Evolutionary conservation across 1,140 invertebrate species (phyloP).

Genomic region (Drosophila obscura): DNA sequence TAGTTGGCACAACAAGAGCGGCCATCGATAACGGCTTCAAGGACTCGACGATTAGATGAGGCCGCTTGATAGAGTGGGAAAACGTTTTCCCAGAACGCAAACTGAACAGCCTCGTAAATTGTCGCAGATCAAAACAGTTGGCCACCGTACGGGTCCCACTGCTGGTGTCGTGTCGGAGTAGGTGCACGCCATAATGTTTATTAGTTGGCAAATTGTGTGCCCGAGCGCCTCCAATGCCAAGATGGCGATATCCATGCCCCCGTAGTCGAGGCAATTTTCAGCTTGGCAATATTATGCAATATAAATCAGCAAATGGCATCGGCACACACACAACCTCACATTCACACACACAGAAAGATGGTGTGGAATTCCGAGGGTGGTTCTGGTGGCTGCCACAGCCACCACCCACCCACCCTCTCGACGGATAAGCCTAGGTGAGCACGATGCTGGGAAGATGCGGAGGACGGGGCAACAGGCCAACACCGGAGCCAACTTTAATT

Average conservation of each 20-base stretch:
- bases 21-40: slow-evolving; percentile 43
- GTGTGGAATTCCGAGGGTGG: slow-evolving; percentile 3
- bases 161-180: slow-evolving; percentile 19
- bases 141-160: slow-evolving; percentile 8
- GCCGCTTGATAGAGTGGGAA: slow-evolving; percentile 14
- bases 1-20: slow-evolving; percentile 56
- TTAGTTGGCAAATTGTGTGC: slow-evolving; percentile 68
- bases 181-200: slow-evolving; percentile 66
- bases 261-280: slow-evolving; percentile 54
- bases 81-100: slow-evolving; percentile 27
- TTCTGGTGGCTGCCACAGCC: slow-evolving; percentile 4
- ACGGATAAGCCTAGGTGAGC: slow-evolving; percentile 39
- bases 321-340: slow-evolving; percentile 12
- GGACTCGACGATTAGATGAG: slow-evolving; percentile 64
- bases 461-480: slow-evolving; percentile 9
- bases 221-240: slow-evolving; percentile 17
- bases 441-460: neutral
- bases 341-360: slow-evolving; percentile 11
- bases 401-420: slow-evolving; percentile 4
- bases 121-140: slow-evolving; percentile 74
- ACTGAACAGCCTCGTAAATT: slow-evolving; percentile 60
- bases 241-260: slow-evolving; percentile 46
- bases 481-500: slow-evolving; percentile 58
- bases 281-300: slow-evolving; percentile 75
- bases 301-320: slow-evolving; percentile 79